Evolutionary conservation across 2,113 vertebrate species (phyloP).

Genomic region (Oophaga pumilio): DNA sequence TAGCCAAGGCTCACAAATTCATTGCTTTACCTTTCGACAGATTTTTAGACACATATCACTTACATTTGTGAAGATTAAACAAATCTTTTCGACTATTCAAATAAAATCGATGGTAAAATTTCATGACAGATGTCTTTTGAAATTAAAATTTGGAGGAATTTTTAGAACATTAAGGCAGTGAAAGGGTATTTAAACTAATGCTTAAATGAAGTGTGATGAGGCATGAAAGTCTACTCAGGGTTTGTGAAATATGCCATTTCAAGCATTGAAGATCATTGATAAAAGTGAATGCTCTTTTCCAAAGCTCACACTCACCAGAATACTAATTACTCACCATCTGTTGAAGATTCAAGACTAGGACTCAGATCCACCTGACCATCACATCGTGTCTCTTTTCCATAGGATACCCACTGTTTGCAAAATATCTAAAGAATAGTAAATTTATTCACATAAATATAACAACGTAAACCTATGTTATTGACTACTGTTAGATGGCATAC

Average conservation of each 20-base stretch:
- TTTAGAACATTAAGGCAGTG: background rate
- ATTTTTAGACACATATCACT: background rate
- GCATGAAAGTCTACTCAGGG: background rate
- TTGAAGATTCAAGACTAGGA: background rate
- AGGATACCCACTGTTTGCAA: background rate
- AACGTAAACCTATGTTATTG: background rate
- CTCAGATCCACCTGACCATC: background rate
- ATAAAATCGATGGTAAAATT: background rate
- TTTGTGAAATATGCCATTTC: conserved; percentile 8
- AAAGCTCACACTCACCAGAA: background rate
- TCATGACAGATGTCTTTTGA: background rate
- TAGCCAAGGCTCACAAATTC: background rate
- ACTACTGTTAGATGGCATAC: background rate
- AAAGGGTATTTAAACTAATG: background rate
- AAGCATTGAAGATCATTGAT: conserved; percentile 20
- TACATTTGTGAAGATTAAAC: background rate
- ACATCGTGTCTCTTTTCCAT: background rate
- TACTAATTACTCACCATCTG: conserved; percentile 18
- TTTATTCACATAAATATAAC: background rate
- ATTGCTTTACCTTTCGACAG: background rate
- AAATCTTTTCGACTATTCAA: background rate
- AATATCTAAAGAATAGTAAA: background rate
- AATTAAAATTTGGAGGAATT: conserved; percentile 4
- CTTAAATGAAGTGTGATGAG: background rate
- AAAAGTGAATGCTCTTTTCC: conserved; percentile 14